Percentiles rank a stretch among this genome's conserved stretches.
These are phyloP conservation scores for Furnarius figulus DNA, from an alignment of 2,113 vertebrate genomes.

Conservation along the genomic window DNA sequence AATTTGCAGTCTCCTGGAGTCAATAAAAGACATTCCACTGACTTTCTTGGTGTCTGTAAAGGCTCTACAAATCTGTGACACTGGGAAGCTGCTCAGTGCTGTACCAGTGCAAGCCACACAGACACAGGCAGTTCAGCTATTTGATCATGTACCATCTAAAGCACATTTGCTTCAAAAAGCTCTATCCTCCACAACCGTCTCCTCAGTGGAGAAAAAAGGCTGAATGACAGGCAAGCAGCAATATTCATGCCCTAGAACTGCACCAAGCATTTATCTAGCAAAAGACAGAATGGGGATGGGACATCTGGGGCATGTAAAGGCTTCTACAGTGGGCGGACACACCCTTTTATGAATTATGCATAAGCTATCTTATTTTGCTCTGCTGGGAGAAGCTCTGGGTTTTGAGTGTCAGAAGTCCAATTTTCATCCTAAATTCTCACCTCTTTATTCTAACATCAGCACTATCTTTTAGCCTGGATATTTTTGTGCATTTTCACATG, in stretches of 20 bases:
- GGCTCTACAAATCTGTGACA: neutral
- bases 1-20: conserved; percentile 48
- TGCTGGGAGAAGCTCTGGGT: neutral
- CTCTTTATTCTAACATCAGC: neutral
- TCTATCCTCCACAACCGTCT: neutral
- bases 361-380: neutral
- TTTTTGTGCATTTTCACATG: neutral
- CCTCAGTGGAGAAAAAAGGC: neutral
- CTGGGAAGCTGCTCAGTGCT: neutral
- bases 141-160: neutral
- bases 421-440: neutral
- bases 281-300: neutral
- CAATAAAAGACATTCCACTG: conserved; percentile 32
- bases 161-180: neutral
- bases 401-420: neutral
- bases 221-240: neutral
- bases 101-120: neutral
- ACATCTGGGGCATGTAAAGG: neutral
- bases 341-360: neutral
- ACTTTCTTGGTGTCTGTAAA: neutral
- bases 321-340: neutral
- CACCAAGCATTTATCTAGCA: neutral
- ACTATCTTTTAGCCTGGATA: neutral
- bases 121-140: neutral
- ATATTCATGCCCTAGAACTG: neutral